Evolutionary conservation across 2,888 invertebrate species (phyloP), one percentile per base, ranked within the genome.

Genomic region (Geophilus truncorum): DNA sequence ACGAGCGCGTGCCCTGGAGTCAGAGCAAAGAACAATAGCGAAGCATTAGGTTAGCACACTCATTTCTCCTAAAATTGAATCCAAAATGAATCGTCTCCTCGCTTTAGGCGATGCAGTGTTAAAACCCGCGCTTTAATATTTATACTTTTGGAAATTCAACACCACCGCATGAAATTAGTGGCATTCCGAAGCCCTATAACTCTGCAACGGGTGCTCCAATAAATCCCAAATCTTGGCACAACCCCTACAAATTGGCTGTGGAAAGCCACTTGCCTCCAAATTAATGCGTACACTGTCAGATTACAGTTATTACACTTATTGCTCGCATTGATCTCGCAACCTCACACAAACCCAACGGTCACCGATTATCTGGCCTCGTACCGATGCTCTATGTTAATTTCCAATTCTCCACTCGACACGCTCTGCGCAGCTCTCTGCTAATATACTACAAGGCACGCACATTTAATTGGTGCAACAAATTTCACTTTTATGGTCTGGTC

Each of bases 221-320:
- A 70, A 70, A 70, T 70, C 70, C 10, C 70, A 70, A 10, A 70
- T 70, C 70, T 70, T 70, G 70, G 70, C 70, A 70, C 70, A 70
- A 70, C 70, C 70, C 70, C 70, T 70, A 70, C 70, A 70, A 70
- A 70, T 70, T 70, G 70, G 70, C 70, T 70, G 70, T 70, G 70
- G 70, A 70, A 70, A 70, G 70, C 70, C 70, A 70, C 70, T 70
- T 70, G 70, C 70, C 70, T 70, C 70, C 70, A 70, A 70, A 70
- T 70, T 70, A 70, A 70, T 70, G 70, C 70, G 70, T 70, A 70
- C 28, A 70, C 70, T 70, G 70, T 28, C 70, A 70, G 70, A 70
- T 70, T 70, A 70, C 70, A 70, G 70, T 70, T 70, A 70, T 70
- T 70, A 70, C 70, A 70, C 70, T 70, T 70, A 70, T 70, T 70